These are phyloP conservation scores for Spisula subtruncata DNA, from an alignment of 2,888 invertebrate genomes.

Conservation along the genomic window DNA sequence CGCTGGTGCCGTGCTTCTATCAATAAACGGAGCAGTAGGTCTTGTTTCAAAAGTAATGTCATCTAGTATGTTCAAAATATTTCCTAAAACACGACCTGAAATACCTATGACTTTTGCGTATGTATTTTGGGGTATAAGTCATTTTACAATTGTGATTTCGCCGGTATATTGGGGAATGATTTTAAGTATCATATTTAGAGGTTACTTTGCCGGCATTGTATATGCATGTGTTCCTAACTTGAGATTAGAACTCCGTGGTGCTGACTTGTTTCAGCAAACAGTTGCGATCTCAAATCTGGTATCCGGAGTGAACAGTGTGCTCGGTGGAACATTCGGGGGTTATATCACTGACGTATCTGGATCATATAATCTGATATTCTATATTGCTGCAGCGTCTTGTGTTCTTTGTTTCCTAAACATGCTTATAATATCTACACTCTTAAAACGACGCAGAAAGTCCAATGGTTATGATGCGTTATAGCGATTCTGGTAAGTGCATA, in stretches of 20 bases:
- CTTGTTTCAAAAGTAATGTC: slow-evolving; percentile 47
- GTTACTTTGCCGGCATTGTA: slow-evolving; percentile 46
- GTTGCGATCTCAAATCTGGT: slow-evolving; percentile 50
- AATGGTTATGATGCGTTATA: background rate
- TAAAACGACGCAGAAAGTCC: background rate
- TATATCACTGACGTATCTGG: slow-evolving; percentile 58
- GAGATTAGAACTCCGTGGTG: slow-evolving; percentile 54
- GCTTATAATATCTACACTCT: slow-evolving; percentile 29
- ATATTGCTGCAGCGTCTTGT: slow-evolving; percentile 36
- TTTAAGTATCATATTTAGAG: slow-evolving; percentile 53
- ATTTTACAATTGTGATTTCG: slow-evolving; percentile 34
- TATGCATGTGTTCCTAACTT: slow-evolving; percentile 43
- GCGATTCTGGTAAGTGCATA: background rate
- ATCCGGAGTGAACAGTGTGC: slow-evolving; percentile 34
- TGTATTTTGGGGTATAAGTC: slow-evolving; percentile 44
- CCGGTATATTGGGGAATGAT: slow-evolving; percentile 50
- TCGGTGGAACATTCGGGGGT: slow-evolving; percentile 62
- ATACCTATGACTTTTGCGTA: slow-evolving; percentile 38
- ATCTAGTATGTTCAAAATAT: slow-evolving; percentile 40
- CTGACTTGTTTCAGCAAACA: slow-evolving; percentile 51
- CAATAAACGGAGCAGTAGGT: slow-evolving; percentile 60
- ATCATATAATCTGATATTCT: slow-evolving; percentile 58
- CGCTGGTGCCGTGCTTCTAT: slow-evolving; percentile 49
- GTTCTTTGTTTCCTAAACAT: slow-evolving; percentile 36
- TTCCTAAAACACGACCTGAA: slow-evolving; percentile 45